These are phyloP conservation scores for Cryptops parisi DNA, from an alignment of 2,888 invertebrate species.

Conservation along the genomic window DNA sequence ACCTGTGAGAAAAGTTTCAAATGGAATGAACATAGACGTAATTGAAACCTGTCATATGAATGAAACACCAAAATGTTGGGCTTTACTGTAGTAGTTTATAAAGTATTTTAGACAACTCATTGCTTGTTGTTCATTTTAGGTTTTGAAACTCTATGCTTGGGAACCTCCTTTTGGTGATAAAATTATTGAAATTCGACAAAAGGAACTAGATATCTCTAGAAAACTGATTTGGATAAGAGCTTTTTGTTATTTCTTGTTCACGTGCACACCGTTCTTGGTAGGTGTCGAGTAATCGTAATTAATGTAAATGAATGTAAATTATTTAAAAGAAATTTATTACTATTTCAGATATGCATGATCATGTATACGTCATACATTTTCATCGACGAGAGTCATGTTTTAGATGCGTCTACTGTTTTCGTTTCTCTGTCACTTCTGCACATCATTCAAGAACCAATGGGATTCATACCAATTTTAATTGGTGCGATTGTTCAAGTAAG, in stretches of 20 bases:
- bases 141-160: too few species aligned
- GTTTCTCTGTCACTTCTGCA: slow-evolving; percentile 77
- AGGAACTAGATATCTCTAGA: slow-evolving; percentile 28
- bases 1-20: too few species aligned
- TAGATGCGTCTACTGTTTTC: slow-evolving; percentile 69
- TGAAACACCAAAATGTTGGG: too few species aligned
- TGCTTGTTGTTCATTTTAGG: too few species aligned
- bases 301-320: background rate
- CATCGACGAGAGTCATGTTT: slow-evolving; percentile 42
- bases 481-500: slow-evolving; percentile 62
- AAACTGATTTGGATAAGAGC: slow-evolving; percentile 27
- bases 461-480: slow-evolving; percentile 59
- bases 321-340: too few species aligned
- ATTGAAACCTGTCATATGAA: too few species aligned
- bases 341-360: slow-evolving; percentile 53
- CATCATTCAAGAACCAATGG: slow-evolving; percentile 70
- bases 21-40: too few species aligned
- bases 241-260: slow-evolving; percentile 28
- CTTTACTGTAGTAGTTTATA: too few species aligned
- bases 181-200: slow-evolving; percentile 28
- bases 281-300: background rate
- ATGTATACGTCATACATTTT: slow-evolving; percentile 72
- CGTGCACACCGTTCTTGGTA: slow-evolving; percentile 32
- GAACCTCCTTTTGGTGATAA: slow-evolving; percentile 21
- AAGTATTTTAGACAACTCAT: too few species aligned